A percentile compares a stretch with the other conserved stretches of the same genome.
Evolutionary conservation across 2,888 invertebrate species (phyloP).

Genomic region (Leptodirus hochenwartii): DNA sequence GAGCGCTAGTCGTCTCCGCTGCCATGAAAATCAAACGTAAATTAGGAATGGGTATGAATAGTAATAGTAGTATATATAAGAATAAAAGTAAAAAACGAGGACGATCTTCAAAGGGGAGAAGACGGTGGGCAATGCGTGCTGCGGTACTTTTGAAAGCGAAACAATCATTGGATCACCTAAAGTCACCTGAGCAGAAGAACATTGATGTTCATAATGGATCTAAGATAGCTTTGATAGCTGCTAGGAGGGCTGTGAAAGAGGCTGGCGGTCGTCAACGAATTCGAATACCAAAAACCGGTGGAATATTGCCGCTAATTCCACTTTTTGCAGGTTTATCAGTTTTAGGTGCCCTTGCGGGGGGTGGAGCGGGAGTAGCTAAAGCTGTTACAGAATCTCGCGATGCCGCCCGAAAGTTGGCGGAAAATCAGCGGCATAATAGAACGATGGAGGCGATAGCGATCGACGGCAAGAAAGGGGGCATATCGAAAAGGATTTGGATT

Average conservation of each 20-base stretch:
- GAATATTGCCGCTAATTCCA: slow-evolving; percentile 19
- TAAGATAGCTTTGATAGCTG: too few relatives aligned
- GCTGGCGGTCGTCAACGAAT: slow-evolving; percentile 13
- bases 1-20: slow-evolving; percentile 16
- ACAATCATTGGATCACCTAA: too few relatives aligned
- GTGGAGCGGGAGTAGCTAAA: slow-evolving; percentile 21
- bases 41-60: too few relatives aligned
- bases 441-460: slow-evolving; percentile 22
- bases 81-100: too few relatives aligned
- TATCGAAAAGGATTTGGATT: slow-evolving; percentile 14
- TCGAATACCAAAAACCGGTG: slow-evolving; percentile 19
- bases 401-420: slow-evolving; percentile 18
- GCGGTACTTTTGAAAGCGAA: too few relatives aligned
- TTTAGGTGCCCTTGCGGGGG: slow-evolving; percentile 20
- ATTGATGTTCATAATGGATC: too few relatives aligned
- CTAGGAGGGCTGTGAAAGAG: slow-evolving; percentile 6
- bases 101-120: too few relatives aligned
- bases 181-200: too few relatives aligned
- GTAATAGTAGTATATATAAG: too few relatives aligned
- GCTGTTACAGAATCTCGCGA: slow-evolving; percentile 19
- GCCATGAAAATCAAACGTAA: too few relatives aligned
- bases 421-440: slow-evolving; percentile 21
- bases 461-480: slow-evolving; percentile 14
- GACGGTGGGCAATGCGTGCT: too few relatives aligned
- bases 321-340: slow-evolving; percentile 21